A percentile compares a stretch with the other conserved stretches of the same genome.
phyloP scores from a whole-genome alignment of 2,888 invertebrate species.

The Acleris literana region DNA sequence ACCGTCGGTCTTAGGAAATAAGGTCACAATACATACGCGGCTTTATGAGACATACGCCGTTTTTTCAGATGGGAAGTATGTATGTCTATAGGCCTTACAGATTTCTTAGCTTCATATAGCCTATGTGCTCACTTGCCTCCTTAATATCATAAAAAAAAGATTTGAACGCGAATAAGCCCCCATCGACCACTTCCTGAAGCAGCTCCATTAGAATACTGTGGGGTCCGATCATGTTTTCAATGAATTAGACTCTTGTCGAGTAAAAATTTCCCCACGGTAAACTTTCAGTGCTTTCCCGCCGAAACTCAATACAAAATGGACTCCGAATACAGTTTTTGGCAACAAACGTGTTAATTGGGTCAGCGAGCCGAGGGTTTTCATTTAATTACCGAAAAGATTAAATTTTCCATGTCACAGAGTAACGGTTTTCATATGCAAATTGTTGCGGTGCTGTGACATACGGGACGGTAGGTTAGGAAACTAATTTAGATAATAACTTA shows the following conservation, averaged over 20 bases:
- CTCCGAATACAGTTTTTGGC: no score
- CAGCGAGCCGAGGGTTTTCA: conserved; percentile 60
- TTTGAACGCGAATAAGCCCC: neutral
- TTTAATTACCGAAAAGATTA: conserved; percentile 75
- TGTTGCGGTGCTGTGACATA: conserved; percentile 31
- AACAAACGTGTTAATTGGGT: conserved; percentile 60
- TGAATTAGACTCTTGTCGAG: conserved; percentile 47
- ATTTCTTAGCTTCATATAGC: no score
- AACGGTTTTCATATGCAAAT: conserved; percentile 79
- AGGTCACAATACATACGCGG: no score
- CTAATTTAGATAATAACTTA: neutral
- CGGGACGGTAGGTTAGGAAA: neutral
- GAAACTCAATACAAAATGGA: no score
- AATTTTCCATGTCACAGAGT: conserved; percentile 74
- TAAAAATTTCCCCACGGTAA: conserved; percentile 35
- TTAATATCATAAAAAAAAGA: neutral
- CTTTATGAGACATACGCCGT: no score
- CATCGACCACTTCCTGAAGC: neutral
- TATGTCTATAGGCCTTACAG: no score
- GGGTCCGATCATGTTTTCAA: conserved; percentile 38
- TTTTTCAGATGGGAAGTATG: no score
- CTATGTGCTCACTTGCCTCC: no score
- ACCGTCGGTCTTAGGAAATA: no score
- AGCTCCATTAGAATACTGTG: neutral
- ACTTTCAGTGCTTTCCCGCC: no score